phyloP scores from a whole-genome alignment of 1,140 invertebrate genomes.

The Drosophila neocordata region DNA sequence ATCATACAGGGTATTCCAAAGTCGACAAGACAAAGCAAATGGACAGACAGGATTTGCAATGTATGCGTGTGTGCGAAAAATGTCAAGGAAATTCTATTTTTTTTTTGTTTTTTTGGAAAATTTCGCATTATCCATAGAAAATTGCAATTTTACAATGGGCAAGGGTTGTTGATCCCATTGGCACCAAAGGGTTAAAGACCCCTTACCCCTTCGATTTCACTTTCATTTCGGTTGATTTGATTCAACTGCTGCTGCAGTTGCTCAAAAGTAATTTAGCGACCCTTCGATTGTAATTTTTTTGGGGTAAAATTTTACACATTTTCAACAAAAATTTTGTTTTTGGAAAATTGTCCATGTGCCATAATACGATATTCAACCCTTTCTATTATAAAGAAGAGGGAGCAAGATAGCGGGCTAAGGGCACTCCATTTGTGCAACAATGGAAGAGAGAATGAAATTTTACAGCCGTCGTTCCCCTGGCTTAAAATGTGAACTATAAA shows the following conservation, averaged over 20 bases:
- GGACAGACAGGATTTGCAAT: too few species aligned
- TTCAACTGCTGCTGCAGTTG: constrained; percentile 8
- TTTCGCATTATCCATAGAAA: constrained; percentile 70
- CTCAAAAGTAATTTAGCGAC: constrained; percentile 65
- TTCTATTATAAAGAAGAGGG: constrained; percentile 8
- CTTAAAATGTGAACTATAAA: constrained; percentile 37
- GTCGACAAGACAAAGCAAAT: neutral
- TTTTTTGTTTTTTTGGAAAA: constrained; percentile 64
- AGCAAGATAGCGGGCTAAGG: neutral
- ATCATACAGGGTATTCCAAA: neutral
- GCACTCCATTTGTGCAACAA: constrained; percentile 47
- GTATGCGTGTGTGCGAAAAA: constrained; percentile 49
- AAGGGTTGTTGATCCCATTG: constrained; percentile 54
- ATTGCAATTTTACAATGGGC: constrained; percentile 67
- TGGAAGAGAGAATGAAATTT: constrained; percentile 29
- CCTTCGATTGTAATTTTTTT: constrained; percentile 47
- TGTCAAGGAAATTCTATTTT: constrained; percentile 61
- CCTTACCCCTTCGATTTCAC: constrained; percentile 41
- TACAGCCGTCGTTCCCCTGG: constrained; percentile 22
- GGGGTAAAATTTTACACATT: constrained; percentile 69
- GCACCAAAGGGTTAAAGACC: constrained; percentile 18
- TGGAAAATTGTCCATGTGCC: constrained; percentile 42
- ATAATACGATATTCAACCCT: constrained; percentile 55
- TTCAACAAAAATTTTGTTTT: constrained; percentile 44
- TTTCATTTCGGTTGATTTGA: constrained; percentile 35